Evolutionary conservation across 2,113 vertebrate genomes (phyloP).

Genomic region (Eolophus roseicapilla): DNA sequence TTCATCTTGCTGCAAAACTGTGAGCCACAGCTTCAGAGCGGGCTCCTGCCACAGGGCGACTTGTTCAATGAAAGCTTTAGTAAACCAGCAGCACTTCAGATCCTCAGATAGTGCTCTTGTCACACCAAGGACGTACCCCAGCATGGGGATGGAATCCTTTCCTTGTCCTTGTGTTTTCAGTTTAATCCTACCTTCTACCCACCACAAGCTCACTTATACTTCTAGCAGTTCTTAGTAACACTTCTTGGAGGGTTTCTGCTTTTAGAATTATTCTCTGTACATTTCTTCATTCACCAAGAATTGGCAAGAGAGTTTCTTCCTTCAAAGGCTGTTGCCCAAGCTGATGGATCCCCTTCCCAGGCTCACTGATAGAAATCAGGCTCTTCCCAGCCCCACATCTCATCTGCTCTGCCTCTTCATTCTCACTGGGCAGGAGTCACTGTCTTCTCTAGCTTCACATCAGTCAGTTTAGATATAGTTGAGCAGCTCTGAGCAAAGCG

Average conservation of each 20-base stretch:
- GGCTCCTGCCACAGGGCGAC: background rate
- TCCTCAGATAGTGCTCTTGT: background rate
- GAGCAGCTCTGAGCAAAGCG: background rate
- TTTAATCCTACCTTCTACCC: background rate
- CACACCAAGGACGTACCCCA: background rate
- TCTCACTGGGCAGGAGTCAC: fast-evolving
- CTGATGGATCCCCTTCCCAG: background rate
- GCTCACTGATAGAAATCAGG: background rate
- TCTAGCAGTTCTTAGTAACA: background rate
- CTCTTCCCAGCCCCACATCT: background rate
- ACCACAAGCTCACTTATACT: background rate
- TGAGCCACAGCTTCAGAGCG: background rate
- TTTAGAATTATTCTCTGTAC: background rate
- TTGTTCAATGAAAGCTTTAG: background rate
- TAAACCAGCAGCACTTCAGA: background rate
- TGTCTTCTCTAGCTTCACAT: background rate
- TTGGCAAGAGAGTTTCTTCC: background rate
- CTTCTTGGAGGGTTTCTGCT: background rate
- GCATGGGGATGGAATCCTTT: background rate
- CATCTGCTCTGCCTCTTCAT: background rate
- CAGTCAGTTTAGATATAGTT: background rate
- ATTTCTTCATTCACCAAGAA: background rate
- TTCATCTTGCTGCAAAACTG: background rate
- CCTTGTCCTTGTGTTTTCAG: background rate
- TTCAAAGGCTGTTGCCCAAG: background rate